phyloP scores from a whole-genome alignment of 2,888 invertebrate genomes.

The Sinopyrophorus schimmeli region DNA sequence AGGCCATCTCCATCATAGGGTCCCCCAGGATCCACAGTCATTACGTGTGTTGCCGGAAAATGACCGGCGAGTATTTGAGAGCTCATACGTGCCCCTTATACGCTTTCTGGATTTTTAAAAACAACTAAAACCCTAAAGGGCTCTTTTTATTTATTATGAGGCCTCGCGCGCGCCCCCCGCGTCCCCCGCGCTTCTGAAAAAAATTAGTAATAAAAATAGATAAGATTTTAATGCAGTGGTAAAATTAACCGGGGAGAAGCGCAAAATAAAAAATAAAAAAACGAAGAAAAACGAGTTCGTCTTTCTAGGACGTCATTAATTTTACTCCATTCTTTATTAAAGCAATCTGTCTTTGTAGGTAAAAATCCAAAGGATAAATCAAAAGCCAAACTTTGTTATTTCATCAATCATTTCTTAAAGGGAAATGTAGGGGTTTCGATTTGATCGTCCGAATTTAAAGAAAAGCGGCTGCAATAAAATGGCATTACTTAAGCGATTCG shows the following conservation, averaged over 20 bases:
- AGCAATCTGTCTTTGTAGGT: constrained; percentile 38
- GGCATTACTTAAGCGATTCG: no score
- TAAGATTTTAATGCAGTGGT: no score
- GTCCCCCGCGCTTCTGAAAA: no score
- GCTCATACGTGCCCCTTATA: constrained; percentile 30
- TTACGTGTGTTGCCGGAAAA: constrained; percentile 31
- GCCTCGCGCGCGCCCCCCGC: no score
- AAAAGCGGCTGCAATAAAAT: no score
- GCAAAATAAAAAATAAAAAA: constrained; percentile 31
- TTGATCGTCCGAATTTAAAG: no score
- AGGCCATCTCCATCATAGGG: constrained; percentile 35
- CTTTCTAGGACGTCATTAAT: constrained; percentile 36
- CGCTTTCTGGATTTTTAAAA: constrained; percentile 22
- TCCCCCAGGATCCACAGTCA: constrained; percentile 33
- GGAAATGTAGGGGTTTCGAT: no score
- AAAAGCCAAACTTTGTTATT: constrained; percentile 39
- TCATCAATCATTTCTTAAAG: constrained; percentile 40
- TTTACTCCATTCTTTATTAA: constrained; percentile 38
- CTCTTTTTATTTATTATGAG: no score
- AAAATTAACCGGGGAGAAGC: no score
- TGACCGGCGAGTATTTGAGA: constrained; percentile 31
- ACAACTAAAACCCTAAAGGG: no score
- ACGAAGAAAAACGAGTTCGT: constrained; percentile 41
- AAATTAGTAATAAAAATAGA: no score
- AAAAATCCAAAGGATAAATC: constrained; percentile 36